A percentile compares a stretch with the other conserved stretches of the same genome.
Conservation (phyloP, 2,113 vertebrate genomes). For the Falco punctatus region DNA sequence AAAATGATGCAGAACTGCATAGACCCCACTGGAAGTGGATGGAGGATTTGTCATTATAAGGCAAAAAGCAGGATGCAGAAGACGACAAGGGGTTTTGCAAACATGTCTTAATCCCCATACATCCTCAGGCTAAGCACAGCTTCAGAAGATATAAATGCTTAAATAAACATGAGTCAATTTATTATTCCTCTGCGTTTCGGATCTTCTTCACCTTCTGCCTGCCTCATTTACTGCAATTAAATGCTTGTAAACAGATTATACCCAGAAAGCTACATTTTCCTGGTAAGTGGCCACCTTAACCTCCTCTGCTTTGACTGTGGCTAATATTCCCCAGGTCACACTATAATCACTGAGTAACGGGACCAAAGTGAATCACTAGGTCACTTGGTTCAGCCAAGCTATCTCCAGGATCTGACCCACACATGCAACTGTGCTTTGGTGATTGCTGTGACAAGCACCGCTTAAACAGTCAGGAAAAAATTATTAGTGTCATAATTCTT, state of each 20-base stretch:
- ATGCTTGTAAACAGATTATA: conserved; percentile 61
- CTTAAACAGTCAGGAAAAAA: neutral
- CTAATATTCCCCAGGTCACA: conserved; percentile 23
- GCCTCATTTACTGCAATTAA: conserved; percentile 65
- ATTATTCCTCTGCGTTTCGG: conserved; percentile 62
- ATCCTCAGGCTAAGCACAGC: conserved; percentile 1
- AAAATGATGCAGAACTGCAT: neutral
- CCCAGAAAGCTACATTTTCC: conserved; percentile 38
- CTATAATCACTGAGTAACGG: neutral
- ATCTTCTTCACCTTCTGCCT: conserved; percentile 62
- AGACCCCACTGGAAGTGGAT: neutral
- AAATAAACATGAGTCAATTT: conserved; percentile 59
- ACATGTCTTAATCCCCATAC: neutral
- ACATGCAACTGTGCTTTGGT: neutral
- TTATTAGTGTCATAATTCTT: neutral
- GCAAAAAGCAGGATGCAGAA: neutral
- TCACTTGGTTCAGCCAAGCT: neutral
- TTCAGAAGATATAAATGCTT: conserved; percentile 45
- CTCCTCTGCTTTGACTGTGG: neutral
- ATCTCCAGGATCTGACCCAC: neutral
- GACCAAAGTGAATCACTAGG: neutral
- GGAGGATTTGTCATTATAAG: neutral
- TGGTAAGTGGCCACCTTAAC: conserved; percentile 47
- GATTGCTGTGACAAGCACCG: neutral
- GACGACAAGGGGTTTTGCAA: neutral